Evolutionary conservation across 2,113 vertebrate genomes (phyloP).

Genomic region (Burhinus bistriatus): DNA sequence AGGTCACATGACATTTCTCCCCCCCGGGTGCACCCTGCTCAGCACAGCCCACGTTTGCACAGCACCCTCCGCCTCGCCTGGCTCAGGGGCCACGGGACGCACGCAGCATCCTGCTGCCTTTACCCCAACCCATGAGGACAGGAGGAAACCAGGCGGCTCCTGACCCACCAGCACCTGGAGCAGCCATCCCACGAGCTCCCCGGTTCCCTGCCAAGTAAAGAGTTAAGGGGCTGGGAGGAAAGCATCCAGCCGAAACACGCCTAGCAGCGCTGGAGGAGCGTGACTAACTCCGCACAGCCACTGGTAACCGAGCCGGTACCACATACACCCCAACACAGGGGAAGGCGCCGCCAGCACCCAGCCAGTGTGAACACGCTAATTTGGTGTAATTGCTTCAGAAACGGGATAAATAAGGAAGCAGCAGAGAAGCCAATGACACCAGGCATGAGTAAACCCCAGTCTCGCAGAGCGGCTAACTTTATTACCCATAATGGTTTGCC

Average conservation of each 20-base stretch:
- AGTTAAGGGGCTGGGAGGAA: not conserved
- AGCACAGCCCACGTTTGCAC: not conserved
- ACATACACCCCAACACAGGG: accelerated
- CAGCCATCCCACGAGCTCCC: not conserved
- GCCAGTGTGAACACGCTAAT: not conserved
- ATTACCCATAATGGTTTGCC: not conserved
- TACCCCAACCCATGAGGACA: accelerated
- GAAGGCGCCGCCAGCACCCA: not conserved
- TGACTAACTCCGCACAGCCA: not conserved
- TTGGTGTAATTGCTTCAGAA: not conserved
- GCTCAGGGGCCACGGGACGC: accelerated
- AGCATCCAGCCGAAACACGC: not conserved
- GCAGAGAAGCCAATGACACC: not conserved
- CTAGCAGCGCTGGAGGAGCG: not conserved
- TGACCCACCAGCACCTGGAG: not conserved
- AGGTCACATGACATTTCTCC: not conserved
- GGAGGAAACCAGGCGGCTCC: not conserved
- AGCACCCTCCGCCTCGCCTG: accelerated
- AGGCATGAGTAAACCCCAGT: not conserved
- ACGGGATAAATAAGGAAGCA: not conserved
- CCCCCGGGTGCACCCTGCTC: not conserved
- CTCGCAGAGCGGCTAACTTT: not conserved
- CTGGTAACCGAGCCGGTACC: not conserved
- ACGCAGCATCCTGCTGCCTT: accelerated
- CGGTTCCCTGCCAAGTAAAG: not conserved